Evolutionary conservation across 2,113 vertebrate genomes (phyloP).

Genomic region (Chionis minor): DNA sequence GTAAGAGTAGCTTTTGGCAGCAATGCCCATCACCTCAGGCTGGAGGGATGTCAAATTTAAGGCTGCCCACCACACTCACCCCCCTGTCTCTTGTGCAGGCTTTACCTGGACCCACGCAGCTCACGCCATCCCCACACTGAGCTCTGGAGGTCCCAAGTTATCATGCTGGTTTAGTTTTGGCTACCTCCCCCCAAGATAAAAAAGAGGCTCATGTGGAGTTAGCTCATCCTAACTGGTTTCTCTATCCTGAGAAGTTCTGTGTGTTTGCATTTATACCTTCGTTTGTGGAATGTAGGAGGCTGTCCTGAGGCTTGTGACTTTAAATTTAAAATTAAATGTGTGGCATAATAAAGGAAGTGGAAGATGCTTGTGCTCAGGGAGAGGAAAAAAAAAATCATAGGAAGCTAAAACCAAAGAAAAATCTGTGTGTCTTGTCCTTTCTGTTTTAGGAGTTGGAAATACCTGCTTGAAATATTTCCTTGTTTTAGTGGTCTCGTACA

Average conservation of each 20-base stretch:
- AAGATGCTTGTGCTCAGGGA: neutral
- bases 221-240: too few relatives aligned
- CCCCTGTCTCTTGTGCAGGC: neutral
- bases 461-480: neutral
- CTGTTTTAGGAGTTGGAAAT: neutral
- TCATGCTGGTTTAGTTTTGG: fast-evolving
- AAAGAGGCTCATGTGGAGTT: neutral
- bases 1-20: neutral
- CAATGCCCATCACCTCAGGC: neutral
- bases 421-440: neutral
- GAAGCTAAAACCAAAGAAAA: neutral
- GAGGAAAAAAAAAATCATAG: neutral
- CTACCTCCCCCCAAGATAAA: neutral
- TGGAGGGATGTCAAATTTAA: neutral
- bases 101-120: fast-evolving
- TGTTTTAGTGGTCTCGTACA: neutral
- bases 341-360: neutral
- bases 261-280: fast-evolving
- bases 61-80: fast-evolving
- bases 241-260: neutral
- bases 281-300: neutral
- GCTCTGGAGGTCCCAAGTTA: neutral
- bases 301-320: neutral
- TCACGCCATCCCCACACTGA: fast-evolving
- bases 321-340: neutral